Conservation (phyloP, 2,797 vertebrate species). For the Lagocephalus sceleratus region DNA sequence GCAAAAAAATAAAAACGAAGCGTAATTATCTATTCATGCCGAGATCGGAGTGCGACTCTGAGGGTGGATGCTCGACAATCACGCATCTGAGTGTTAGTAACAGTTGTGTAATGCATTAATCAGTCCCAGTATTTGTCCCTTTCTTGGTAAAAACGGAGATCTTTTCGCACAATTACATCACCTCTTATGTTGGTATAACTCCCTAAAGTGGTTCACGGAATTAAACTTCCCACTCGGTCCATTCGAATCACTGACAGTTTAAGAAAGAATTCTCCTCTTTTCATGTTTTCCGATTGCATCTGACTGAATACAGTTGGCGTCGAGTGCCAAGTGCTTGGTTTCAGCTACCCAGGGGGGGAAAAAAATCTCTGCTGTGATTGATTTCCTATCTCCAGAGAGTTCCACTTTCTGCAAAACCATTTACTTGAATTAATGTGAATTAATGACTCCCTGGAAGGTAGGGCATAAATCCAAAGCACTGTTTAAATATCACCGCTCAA, state of each 20-base stretch:
- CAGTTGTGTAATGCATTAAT: slow-evolving; percentile 59
- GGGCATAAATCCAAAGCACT: slow-evolving; percentile 11
- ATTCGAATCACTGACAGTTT: slow-evolving; percentile 1
- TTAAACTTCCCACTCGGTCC: neutral
- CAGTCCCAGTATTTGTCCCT: slow-evolving; percentile 40
- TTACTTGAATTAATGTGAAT: slow-evolving; percentile 22
- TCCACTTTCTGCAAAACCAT: slow-evolving; percentile 6
- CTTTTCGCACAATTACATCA: slow-evolving; percentile 22
- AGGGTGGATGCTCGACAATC: slow-evolving; percentile 55
- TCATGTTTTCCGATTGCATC: neutral
- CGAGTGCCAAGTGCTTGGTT: neutral
- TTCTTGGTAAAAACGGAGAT: slow-evolving; percentile 14
- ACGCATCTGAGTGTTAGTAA: slow-evolving; percentile 42
- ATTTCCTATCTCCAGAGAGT: slow-evolving; percentile 18
- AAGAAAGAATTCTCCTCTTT: neutral
- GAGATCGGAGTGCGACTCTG: slow-evolving; percentile 31
- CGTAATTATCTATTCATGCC: slow-evolving; percentile 50
- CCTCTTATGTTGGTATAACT: neutral
- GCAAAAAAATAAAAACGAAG: slow-evolving; percentile 45
- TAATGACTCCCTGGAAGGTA: slow-evolving; percentile 11
- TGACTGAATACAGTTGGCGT: slow-evolving; percentile 4
- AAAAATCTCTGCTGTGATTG: slow-evolving; percentile 1
- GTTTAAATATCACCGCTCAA: slow-evolving; percentile 13
- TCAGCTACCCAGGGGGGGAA: slow-evolving; percentile 2
- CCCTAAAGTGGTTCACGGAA: neutral